A percentile compares a stretch with the other conserved stretches of the same genome.
phyloP scores from a whole-genome alignment of 1,140 invertebrate genomes.

The Diuraphis noxia region DNA sequence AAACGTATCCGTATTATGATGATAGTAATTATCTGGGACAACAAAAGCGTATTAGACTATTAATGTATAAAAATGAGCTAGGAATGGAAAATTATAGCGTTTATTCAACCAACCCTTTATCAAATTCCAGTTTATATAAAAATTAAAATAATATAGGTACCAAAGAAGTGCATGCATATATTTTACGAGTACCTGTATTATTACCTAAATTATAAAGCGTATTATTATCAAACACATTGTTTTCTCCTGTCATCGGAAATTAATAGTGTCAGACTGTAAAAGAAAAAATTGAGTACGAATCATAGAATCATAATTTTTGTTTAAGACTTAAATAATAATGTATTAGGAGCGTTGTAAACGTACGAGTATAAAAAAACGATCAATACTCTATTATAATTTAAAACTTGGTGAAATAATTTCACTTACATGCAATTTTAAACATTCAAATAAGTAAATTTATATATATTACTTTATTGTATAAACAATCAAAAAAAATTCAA shows the following conservation, averaged over 20 bases:
- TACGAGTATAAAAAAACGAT: not conserved
- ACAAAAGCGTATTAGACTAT: conserved; percentile 19
- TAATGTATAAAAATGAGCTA: not conserved
- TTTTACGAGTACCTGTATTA: too few species aligned
- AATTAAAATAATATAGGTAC: not conserved
- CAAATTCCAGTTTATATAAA: not conserved
- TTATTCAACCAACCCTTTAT: conserved; percentile 15
- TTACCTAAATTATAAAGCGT: too few species aligned
- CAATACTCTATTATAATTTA: not conserved
- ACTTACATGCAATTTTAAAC: not conserved
- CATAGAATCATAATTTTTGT: not conserved
- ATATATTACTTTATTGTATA: not conserved
- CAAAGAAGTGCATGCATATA: not conserved
- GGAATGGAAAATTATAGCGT: not conserved
- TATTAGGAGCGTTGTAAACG: not conserved
- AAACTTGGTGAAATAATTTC: not conserved
- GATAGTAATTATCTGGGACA: conserved; percentile 24
- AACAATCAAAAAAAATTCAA: too few species aligned
- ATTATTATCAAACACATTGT: not conserved
- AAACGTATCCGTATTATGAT: not conserved
- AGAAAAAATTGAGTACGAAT: not conserved
- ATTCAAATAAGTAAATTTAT: not conserved
- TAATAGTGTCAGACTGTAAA: not conserved
- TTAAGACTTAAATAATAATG: not conserved
- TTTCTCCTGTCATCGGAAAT: not conserved